Conservation (phyloP, 2,797 vertebrate species). For the Typhlichthys eigenmanni region DNA sequence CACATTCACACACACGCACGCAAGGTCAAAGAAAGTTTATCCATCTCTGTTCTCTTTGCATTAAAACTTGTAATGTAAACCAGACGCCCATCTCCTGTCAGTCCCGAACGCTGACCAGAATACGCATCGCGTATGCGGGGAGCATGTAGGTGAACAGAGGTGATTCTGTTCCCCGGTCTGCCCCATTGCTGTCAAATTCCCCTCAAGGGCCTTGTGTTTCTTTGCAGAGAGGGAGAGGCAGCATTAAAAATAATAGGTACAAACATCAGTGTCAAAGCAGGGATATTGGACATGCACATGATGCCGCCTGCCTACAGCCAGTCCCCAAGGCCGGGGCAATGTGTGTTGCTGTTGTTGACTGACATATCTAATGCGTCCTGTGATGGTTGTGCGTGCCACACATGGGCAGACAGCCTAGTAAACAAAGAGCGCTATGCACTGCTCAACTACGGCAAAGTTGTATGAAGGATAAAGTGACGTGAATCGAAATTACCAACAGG, state of each 20-base stretch:
- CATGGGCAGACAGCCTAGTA: slow-evolving; percentile 24
- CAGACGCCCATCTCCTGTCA: slow-evolving; percentile 33
- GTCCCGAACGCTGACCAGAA: slow-evolving; percentile 36
- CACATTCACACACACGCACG: slow-evolving; percentile 10
- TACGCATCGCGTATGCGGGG: slow-evolving; percentile 20
- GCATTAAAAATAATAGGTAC: slow-evolving; percentile 28
- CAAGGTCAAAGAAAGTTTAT: slow-evolving; percentile 5
- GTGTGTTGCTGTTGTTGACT: slow-evolving; percentile 33
- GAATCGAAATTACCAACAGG: slow-evolving; percentile 35
- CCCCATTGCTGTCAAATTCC: slow-evolving; percentile 37
- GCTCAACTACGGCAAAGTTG: slow-evolving; percentile 6
- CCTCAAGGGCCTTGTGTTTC: slow-evolving; percentile 28
- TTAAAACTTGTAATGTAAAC: slow-evolving; percentile 50
- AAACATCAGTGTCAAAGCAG: slow-evolving; percentile 41
- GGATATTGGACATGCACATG: slow-evolving; percentile 42
- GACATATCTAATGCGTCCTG: slow-evolving; percentile 56
- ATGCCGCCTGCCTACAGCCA: slow-evolving; percentile 26
- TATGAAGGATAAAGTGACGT: slow-evolving; percentile 12
- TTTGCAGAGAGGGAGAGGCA: slow-evolving; percentile 22
- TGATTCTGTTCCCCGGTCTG: slow-evolving; percentile 14
- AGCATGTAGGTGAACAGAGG: background rate
- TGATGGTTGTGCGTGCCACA: slow-evolving; percentile 32
- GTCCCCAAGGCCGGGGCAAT: slow-evolving; percentile 16
- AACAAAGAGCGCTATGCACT: slow-evolving; percentile 6
- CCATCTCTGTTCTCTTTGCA: slow-evolving; percentile 16